Evolutionary conservation across 2,113 vertebrate species (phyloP).

Genomic region (Rhombomys opimus): DNA sequence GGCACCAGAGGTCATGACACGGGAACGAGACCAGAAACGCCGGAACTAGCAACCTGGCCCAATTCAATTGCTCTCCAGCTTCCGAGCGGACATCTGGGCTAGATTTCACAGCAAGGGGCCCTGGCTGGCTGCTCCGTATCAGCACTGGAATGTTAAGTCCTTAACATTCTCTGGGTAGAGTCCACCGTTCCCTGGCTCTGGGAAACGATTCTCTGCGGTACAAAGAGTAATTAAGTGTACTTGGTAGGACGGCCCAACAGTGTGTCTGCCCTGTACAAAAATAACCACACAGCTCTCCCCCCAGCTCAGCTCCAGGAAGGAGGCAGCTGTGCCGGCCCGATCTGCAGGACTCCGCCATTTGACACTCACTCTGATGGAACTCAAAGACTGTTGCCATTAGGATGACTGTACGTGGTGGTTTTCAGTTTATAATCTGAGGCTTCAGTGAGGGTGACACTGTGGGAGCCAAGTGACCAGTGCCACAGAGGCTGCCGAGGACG

Average conservation of each 20-base stretch:
- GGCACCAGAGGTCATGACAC: not conserved
- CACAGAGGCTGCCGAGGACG: fast-evolving
- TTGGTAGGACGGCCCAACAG: not conserved
- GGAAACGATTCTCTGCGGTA: not conserved
- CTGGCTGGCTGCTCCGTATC: not conserved
- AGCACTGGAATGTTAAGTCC: not conserved
- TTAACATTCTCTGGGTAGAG: not conserved
- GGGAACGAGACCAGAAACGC: no score
- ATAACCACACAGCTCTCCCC: not conserved
- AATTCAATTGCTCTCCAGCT: not conserved
- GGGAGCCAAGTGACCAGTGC: not conserved
- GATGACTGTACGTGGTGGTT: not conserved
- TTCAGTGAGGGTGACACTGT: not conserved
- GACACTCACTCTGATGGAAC: not conserved
- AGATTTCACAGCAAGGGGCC: not conserved
- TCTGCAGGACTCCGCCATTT: no score
- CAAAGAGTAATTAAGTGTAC: not conserved
- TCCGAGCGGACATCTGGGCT: not conserved
- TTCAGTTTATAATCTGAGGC: not conserved
- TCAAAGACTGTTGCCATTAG: not conserved
- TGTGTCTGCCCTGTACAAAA: fast-evolving
- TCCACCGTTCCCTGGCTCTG: conserved; percentile 1
- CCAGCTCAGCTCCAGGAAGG: not conserved
- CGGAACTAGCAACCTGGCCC: not conserved
- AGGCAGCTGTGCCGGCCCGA: not conserved